These are phyloP conservation scores for Ceyx margarethae DNA, from an alignment of 2,113 vertebrate genomes.

Conservation along the genomic window DNA sequence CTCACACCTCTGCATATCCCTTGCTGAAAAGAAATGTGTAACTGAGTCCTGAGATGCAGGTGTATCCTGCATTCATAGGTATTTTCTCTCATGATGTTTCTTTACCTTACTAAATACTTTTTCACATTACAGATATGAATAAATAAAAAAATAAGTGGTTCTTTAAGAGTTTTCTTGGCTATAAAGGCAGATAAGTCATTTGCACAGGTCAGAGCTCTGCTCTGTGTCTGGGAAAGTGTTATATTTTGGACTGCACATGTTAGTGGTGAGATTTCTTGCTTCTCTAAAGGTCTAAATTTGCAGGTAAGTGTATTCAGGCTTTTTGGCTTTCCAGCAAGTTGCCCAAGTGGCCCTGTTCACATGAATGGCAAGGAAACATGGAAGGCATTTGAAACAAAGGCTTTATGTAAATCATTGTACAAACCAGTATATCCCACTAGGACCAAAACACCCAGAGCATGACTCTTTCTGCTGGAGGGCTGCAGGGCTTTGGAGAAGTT, in stretches of 20 bases:
- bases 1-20: background rate
- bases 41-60: background rate
- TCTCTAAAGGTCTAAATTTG: background rate
- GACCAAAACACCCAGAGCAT: background rate
- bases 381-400: background rate
- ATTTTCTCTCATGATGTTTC: background rate
- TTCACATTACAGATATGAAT: background rate
- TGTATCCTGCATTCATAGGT: background rate
- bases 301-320: background rate
- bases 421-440: background rate
- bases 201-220: background rate
- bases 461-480: background rate
- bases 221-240: background rate
- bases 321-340: background rate
- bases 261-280: background rate
- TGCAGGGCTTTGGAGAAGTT: background rate
- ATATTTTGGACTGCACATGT: background rate
- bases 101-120: background rate
- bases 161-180: background rate
- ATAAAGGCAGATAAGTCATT: background rate
- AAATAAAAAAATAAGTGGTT: background rate
- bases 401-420: background rate
- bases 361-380: background rate
- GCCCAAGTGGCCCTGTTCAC: fast-evolving
- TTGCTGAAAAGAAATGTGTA: background rate